phyloP scores from a whole-genome alignment of 2,888 invertebrate genomes.

The Microctonus hyperodae region DNA sequence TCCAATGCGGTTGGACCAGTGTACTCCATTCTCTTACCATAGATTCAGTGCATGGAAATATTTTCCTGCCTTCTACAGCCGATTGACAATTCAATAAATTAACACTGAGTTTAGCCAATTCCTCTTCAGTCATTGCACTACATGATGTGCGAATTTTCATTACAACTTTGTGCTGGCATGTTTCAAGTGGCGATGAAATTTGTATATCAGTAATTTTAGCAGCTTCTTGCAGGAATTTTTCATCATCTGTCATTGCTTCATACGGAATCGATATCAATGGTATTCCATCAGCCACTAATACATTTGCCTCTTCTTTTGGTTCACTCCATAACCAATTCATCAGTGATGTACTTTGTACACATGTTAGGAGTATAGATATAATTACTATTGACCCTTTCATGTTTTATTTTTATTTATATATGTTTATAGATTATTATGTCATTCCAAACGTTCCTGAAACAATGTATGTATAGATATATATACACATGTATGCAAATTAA shows the following conservation, averaged over 20 bases:
- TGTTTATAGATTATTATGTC: not conserved
- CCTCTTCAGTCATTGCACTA: slow-evolving; percentile 70
- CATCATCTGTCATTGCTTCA: slow-evolving; percentile 64
- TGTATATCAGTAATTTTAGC: slow-evolving; percentile 67
- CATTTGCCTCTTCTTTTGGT: slow-evolving; percentile 40
- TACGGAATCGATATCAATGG: slow-evolving; percentile 57
- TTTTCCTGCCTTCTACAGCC: slow-evolving; percentile 68
- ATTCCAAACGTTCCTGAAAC: not conserved
- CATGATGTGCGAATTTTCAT: slow-evolving; percentile 69
- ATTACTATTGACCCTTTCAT: slow-evolving; percentile 5
- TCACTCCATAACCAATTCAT: slow-evolving; percentile 57
- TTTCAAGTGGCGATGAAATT: slow-evolving; percentile 68
- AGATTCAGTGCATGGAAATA: slow-evolving; percentile 68
- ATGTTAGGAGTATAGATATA: slow-evolving; percentile 4
- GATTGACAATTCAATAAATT: slow-evolving; percentile 75
- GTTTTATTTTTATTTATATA: not conserved
- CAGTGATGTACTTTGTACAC: slow-evolving; percentile 43
- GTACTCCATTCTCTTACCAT: slow-evolving; percentile 67
- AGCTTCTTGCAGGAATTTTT: slow-evolving; percentile 71
- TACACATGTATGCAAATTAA: not conserved
- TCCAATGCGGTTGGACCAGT: too few relatives aligned
- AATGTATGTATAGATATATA: not conserved
- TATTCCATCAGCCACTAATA: slow-evolving; percentile 49
- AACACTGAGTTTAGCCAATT: slow-evolving; percentile 72
- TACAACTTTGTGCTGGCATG: slow-evolving; percentile 73